phyloP scores from a whole-genome alignment of 2,888 invertebrate species.

The Cryptocheilus praepositus region DNA sequence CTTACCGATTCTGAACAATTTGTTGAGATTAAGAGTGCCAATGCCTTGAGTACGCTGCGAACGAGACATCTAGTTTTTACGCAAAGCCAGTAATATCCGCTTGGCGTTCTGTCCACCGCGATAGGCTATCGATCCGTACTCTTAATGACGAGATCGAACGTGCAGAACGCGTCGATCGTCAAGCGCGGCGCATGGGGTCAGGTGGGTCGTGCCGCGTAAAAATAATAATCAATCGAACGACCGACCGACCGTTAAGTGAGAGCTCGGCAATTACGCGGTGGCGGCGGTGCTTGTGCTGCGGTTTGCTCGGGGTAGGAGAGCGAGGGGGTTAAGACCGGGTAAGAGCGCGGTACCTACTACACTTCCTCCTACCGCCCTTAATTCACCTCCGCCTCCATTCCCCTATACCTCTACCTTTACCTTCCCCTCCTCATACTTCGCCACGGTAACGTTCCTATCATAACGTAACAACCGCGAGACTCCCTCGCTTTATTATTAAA shows the following conservation, averaged over 20 bases:
- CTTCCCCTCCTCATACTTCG: conserved; percentile 17
- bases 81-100: no score
- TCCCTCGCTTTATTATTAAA: conserved; percentile 73
- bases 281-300: conserved; percentile 71
- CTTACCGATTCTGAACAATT: no score
- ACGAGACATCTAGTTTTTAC: no score
- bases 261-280: conserved; percentile 69
- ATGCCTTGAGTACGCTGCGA: no score
- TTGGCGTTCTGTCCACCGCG: no score
- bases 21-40: no score
- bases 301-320: conserved; percentile 50
- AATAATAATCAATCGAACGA: conserved; percentile 66
- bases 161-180: conserved; percentile 17
- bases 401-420: conserved; percentile 1
- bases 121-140: not conserved
- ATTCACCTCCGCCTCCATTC: conserved; percentile 25
- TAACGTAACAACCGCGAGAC: conserved; percentile 66
- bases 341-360: conserved; percentile 24
- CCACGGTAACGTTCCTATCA: conserved; percentile 47
- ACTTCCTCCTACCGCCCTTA: conserved; percentile 47
- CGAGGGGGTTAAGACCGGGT: conserved; percentile 24
- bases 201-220: conserved; percentile 52
- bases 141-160: conserved; percentile 45
- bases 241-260: conserved; percentile 52
- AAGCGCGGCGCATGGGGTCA: conserved; percentile 39